phyloP scores from a whole-genome alignment of 2,888 invertebrate species.

The Eupelmus urozonus region DNA sequence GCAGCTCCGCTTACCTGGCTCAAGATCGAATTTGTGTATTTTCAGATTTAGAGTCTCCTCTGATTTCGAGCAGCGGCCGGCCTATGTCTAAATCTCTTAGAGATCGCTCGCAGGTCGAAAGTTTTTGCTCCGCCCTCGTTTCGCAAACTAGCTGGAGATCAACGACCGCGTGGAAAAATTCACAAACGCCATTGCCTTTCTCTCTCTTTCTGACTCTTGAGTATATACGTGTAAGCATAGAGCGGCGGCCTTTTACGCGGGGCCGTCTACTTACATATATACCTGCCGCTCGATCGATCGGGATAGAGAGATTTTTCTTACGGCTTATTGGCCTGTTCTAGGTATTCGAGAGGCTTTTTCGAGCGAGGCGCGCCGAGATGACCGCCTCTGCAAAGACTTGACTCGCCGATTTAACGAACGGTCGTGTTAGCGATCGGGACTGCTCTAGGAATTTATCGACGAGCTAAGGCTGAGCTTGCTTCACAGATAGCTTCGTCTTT shows the following conservation, averaged over 20 bases:
- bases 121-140: constrained; percentile 60
- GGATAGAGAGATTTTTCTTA: not conserved
- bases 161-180: constrained; percentile 60
- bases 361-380: too few relatives aligned
- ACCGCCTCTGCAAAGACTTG: too few relatives aligned
- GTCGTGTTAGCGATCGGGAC: too few relatives aligned
- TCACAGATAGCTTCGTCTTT: too few relatives aligned
- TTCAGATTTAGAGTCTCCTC: too few relatives aligned
- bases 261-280: not conserved
- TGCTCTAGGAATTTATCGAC: too few relatives aligned
- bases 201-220: not conserved
- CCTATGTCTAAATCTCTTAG: not conserved
- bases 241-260: not conserved
- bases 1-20: too few relatives aligned
- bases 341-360: too few relatives aligned
- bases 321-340: too few relatives aligned
- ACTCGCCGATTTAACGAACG: too few relatives aligned
- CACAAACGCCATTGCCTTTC: constrained; percentile 20
- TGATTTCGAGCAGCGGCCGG: not conserved
- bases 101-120: constrained; percentile 38
- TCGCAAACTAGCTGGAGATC: constrained; percentile 59
- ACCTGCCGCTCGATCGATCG: not conserved
- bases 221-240: not conserved
- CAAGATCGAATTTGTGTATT: too few relatives aligned
- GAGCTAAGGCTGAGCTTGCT: too few relatives aligned